A percentile compares a stretch with the other conserved stretches of the same genome.
Conservation (phyloP, 2,888 invertebrate genomes). For the Epistrophella euchroma region DNA sequence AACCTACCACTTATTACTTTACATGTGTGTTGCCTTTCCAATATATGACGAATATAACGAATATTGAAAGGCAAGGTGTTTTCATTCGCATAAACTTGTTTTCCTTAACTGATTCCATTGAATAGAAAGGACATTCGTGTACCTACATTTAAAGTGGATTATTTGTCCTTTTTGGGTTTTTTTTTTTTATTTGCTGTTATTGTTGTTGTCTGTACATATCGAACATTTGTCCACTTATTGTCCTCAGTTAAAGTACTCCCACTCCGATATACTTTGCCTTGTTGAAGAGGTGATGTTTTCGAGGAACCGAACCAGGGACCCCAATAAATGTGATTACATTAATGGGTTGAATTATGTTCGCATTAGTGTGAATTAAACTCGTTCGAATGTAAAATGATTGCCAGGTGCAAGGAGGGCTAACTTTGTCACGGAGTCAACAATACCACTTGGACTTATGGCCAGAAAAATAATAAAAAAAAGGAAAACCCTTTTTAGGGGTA, state of each 20-base stretch:
- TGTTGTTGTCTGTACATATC: conserved; percentile 29
- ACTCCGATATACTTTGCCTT: conserved; percentile 1
- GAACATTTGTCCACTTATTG: conserved; percentile 47
- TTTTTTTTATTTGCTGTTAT: neutral
- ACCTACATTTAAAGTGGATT: conserved; percentile 42
- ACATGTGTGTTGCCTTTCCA: conserved; percentile 46
- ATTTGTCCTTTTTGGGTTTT: conserved; percentile 59
- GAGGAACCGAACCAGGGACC: conserved; percentile 38
- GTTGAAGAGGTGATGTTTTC: conserved; percentile 16
- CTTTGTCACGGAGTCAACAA: conserved; percentile 75
- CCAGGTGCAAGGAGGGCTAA: conserved; percentile 72
- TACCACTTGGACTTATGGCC: conserved; percentile 53
- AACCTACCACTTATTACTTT: conserved; percentile 63
- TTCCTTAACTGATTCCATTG: conserved; percentile 67
- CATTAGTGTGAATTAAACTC: conserved; percentile 84
- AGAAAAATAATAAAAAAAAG: conserved; percentile 4
- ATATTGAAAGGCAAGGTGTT: conserved; percentile 66
- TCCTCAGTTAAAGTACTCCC: conserved; percentile 49
- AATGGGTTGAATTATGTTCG: conserved; percentile 83
- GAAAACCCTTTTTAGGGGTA: conserved; percentile 45
- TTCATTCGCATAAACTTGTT: conserved; percentile 70
- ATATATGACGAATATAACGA: conserved; percentile 16
- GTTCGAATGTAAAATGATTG: conserved; percentile 77
- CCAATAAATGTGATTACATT: conserved; percentile 82
- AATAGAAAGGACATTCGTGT: conserved; percentile 62